Base-by-base conservation (phyloP, 2,888 invertebrate species). In the Strigamia maritima region DNA sequence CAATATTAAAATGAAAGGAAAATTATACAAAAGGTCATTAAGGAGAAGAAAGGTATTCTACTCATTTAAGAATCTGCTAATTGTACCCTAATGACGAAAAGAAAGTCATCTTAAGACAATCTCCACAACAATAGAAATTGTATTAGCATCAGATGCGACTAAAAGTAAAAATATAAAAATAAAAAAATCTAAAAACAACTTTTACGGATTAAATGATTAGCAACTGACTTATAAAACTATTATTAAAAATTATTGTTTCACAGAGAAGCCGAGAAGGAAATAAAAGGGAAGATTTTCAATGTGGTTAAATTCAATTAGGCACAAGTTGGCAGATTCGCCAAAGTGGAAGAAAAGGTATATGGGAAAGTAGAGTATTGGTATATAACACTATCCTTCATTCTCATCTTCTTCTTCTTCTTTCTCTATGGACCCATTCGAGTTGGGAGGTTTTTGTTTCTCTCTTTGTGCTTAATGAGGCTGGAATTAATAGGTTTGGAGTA, bases 21-120 rank as follows among this genome's bases (percentile, higher is more conserved):
- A 70, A 70, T 70, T 70, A 70, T 70, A 70, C 70, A 70, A 70
- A 70, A 70, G 70, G 70, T 70, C 70, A 70, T 70, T 70, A 70
- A 70, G 70, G 14, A 70, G 70, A 70, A 70, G 70, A 70, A 70
- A 70, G 70, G 70, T 70, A 70, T 70, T 70, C 70, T 70, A 24
- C 70, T 70, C 70, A 28, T 70, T 70, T 70, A 70, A 70, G 70
- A 70, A 70, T 70, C 70, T 70, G 70, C 70, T 70, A 70, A 70
- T 70, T 70, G 70, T 70, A 70, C 70, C 70, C 70, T 70, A 70
- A 70, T 70, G 70, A 70, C 70, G 70, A 28, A 70, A 22, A 70
- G 70, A 28, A 70, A 70, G 70, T 70, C 70, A 70, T 70, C 70
- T 70, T 70, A 70, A 70, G 70, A 70, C 70, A 70, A 70, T 70